Percentiles rank a stretch among this genome's conserved stretches.
These are phyloP conservation scores for Sprattus sprattus DNA, from an alignment of 2,113 vertebrate species.

Conservation along the genomic window DNA sequence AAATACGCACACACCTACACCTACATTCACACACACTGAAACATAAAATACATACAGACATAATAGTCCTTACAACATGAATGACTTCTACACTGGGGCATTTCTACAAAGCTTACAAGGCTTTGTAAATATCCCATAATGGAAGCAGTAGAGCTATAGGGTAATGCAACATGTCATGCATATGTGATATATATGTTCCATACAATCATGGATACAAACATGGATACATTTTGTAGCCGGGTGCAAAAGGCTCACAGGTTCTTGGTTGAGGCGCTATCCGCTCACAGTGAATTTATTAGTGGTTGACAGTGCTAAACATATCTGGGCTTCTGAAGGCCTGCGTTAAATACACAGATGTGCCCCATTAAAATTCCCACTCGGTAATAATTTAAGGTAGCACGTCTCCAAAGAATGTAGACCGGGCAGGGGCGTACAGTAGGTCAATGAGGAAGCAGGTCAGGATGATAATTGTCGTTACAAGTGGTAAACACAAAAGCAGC, in stretches of 20 bases:
- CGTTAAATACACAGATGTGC: conserved; percentile 30
- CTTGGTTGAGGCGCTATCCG: not conserved
- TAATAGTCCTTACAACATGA: not conserved
- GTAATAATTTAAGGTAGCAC: conserved; percentile 29
- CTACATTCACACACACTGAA: not conserved
- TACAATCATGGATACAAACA: not conserved
- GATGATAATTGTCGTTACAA: not conserved
- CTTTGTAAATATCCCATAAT: not conserved
- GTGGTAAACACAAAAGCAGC: not conserved
- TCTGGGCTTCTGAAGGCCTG: not conserved
- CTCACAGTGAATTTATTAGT: conserved; percentile 31
- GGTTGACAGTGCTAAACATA: conserved; percentile 24
- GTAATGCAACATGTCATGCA: not conserved
- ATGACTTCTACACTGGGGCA: not conserved
- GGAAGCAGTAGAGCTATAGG: not conserved
- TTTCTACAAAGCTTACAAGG: not conserved
- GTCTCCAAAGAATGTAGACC: conserved; percentile 3
- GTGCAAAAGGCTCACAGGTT: not conserved
- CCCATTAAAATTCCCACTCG: conserved; percentile 54
- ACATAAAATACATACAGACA: not conserved
- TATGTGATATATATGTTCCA: not conserved
- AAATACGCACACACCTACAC: not conserved
- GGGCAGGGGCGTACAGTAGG: not conserved
- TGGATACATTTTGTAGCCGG: not conserved
- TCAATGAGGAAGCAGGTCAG: not conserved